These are phyloP conservation scores for Sinocyclocheilus maitianheensis DNA, from an alignment of 2,113 vertebrate genomes.

Conservation along the genomic window DNA sequence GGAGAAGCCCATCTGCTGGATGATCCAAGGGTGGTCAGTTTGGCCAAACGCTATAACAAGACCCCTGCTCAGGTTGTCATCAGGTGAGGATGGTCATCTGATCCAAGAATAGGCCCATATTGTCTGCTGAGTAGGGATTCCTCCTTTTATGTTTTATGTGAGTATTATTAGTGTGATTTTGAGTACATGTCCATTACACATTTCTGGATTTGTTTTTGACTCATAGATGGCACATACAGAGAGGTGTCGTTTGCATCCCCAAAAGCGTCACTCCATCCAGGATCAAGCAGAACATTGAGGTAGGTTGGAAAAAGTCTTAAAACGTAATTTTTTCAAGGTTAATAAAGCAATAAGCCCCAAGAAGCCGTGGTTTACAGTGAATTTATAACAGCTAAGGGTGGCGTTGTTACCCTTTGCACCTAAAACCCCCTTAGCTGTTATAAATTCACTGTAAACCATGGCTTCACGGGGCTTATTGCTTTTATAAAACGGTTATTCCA, in stretches of 20 bases:
- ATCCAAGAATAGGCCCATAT: no score
- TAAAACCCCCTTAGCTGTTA: no score
- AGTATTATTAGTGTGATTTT: no score
- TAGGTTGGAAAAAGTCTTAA: constrained; percentile 9
- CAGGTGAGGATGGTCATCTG: constrained; percentile 55
- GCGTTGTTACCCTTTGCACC: no score
- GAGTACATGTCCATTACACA: not conserved
- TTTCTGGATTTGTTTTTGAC: not conserved
- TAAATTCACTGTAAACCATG: no score
- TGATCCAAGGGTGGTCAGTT: constrained; percentile 62
- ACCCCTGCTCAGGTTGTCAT: constrained; percentile 74
- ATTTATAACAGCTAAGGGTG: no score
- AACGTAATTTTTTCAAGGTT: not conserved
- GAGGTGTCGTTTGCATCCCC: constrained; percentile 72
- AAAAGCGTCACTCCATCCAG: constrained; percentile 75
- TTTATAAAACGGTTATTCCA: no score
- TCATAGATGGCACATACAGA: constrained; percentile 76
- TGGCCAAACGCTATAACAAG: constrained; percentile 65
- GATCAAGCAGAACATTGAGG: constrained; percentile 74
- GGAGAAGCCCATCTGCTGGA: constrained; percentile 68
- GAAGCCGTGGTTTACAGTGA: no score
- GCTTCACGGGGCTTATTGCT: no score
- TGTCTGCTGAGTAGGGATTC: not conserved
- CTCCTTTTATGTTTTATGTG: not conserved
- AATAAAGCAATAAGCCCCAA: not conserved